A percentile compares a stretch with the other conserved stretches of the same genome.
These are phyloP conservation scores for Drosophila bunnanda DNA, from an alignment of 2,888 invertebrate genomes.

Conservation along the genomic window DNA sequence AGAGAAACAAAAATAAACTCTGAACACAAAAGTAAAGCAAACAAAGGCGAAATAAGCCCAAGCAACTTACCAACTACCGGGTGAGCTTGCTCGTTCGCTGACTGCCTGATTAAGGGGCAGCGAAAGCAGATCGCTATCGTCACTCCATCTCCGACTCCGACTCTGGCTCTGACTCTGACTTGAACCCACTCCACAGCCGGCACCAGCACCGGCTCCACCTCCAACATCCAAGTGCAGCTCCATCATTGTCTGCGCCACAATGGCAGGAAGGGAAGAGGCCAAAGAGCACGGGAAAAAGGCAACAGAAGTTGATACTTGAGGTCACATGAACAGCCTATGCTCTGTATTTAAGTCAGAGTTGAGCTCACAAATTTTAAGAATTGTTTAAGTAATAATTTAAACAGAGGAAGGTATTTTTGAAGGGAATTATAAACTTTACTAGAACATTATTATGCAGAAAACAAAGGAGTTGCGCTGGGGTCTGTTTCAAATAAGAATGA, in stretches of 20 bases:
- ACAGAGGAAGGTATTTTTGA: neutral
- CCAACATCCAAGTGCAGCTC: constrained; percentile 40
- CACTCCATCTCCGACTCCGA: constrained; percentile 18
- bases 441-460: too few species aligned
- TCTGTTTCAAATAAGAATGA: too few species aligned
- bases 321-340: constrained; percentile 17
- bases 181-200: constrained; percentile 8
- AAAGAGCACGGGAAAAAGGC: constrained; percentile 10
- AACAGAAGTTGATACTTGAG: constrained; percentile 1
- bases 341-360: constrained; percentile 3
- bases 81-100: constrained; percentile 42
- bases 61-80: constrained; percentile 29
- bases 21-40: constrained; percentile 39
- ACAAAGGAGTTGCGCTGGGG: too few species aligned
- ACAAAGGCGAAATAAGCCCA: constrained; percentile 39
- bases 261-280: constrained; percentile 65
- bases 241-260: constrained; percentile 54
- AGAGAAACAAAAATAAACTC: constrained; percentile 48
- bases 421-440: neutral
- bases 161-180: neutral
- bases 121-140: constrained; percentile 58
- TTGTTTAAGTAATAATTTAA: neutral
- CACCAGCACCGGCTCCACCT: constrained; percentile 26
- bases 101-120: constrained; percentile 43
- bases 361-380: neutral